Base-by-base conservation (phyloP, 2,113 vertebrate genomes). In the Leuciscus idus region DNA sequence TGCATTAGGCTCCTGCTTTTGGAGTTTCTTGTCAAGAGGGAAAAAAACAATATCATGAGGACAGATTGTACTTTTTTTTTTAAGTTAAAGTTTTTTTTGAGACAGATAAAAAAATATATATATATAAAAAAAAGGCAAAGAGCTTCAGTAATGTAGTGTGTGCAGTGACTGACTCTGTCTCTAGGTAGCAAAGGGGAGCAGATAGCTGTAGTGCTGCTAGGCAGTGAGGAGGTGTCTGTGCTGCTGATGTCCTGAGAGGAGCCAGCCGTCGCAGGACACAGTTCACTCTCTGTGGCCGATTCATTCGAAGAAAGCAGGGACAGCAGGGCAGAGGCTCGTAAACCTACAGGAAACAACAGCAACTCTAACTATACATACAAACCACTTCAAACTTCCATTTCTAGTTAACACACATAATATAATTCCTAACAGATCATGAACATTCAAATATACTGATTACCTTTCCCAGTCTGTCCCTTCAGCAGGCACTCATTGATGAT, bases 391-490 rank as follows among this genome's bases (percentile, higher is more conserved):
- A n/a, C 70, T 43, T 73, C 19, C 33, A 70, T 70, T 72, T 23
- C 4, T 73, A 43, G 43, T 70, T 36, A 70, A 39, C 8, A 66
- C 66, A 6, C 21, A 73, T 23, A 36, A 4, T 8, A 9, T 36
- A 39, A 43, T 43, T 43, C 36, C 43, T 43, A 72, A 39, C 10
- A 43, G 70, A 43, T 76, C 6, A 3, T 28, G 26, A 19, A 26
- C 11, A 30, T 48, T 52, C 77, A 80, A 36, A 61, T n/a, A 81
- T 17, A 61, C n/a, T 48, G 21, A 87, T 28, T 84, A 97, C 98
- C 97, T 96, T 97, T 98, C 70, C 96, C 97, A 0, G 96, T 96
- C 91, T 99, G 98, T 0, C 97, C 96, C 92, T 98, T 98, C 91
- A 98, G 94, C 91, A 99, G 88, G 90, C 97, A 99, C 83, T 97